A percentile compares a stretch with the other conserved stretches of the same genome.
These are phyloP conservation scores for Cryptocephalus primarius DNA, from an alignment of 2,888 invertebrate genomes.

Conservation along the genomic window DNA sequence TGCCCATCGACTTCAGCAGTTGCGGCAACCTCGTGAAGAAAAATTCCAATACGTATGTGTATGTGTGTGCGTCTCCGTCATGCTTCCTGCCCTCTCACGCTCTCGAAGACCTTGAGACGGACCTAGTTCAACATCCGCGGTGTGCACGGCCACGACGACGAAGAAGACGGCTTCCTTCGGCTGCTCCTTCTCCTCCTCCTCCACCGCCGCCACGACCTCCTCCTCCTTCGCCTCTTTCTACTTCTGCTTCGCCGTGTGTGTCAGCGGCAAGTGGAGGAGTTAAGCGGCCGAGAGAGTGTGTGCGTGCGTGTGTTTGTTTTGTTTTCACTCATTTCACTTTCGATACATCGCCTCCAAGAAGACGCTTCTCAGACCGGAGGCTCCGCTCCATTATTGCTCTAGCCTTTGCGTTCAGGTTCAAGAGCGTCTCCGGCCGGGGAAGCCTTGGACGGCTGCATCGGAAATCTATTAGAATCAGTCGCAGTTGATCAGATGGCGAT, in stretches of 20 bases:
- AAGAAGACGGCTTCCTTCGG: neutral
- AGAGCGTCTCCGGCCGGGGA: no score
- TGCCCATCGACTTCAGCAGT: no score
- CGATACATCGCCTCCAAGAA: constrained; percentile 5
- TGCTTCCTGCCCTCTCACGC: constrained; percentile 29
- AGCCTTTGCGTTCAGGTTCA: no score
- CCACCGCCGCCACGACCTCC: neutral
- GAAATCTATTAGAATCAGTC: no score
- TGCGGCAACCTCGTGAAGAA: no score
- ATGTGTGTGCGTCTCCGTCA: constrained; percentile 19
- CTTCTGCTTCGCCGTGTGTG: neutral
- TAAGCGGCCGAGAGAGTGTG: no score
- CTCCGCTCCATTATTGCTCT: no score
- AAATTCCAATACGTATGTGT: neutral
- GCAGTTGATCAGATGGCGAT: no score
- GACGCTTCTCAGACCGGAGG: no score
- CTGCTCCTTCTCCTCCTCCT: neutral
- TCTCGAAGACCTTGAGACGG: constrained; percentile 36
- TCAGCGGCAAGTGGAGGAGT: neutral
- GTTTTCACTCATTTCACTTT: constrained; percentile 37
- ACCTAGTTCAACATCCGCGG: constrained; percentile 40
- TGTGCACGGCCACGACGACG: constrained; percentile 2
- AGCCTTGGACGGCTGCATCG: no score
- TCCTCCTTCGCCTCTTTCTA: neutral
- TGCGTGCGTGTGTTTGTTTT: neutral